These are phyloP conservation scores for Taxidea taxus DNA, from an alignment of 2,113 vertebrate genomes.

Conservation along the genomic window DNA sequence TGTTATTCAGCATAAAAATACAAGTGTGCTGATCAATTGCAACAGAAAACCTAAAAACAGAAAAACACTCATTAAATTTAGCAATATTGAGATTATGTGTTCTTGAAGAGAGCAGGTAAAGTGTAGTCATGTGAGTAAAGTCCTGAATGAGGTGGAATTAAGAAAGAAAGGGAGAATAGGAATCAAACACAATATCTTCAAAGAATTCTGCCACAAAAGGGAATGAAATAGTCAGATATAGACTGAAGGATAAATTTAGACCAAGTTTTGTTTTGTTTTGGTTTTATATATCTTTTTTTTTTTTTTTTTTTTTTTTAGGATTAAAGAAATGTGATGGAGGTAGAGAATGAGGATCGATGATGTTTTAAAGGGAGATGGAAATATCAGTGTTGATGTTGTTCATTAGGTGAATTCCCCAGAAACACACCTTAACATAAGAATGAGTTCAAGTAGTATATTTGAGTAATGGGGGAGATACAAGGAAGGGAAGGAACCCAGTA, in stretches of 20 bases:
- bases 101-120: not conserved
- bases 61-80: not conserved
- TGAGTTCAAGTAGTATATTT: not conserved
- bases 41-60: not conserved
- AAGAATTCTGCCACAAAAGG: not conserved
- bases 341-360: not conserved
- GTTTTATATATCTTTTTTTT: not conserved
- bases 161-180: not conserved
- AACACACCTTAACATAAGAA: not conserved
- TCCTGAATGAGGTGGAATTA: not conserved
- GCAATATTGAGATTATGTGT: not conserved
- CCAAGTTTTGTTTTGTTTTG: not conserved
- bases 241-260: not conserved
- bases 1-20: not conserved
- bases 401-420: not conserved
- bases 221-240: not conserved
- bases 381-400: not conserved
- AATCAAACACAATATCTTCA: not conserved
- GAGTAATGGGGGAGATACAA: not conserved
- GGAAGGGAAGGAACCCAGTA: not conserved
- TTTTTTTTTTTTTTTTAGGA: not conserved
- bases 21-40: not conserved
- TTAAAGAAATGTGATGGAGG: not conserved
- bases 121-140: not conserved
- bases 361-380: not conserved